phyloP scores from a whole-genome alignment of 2,797 vertebrate species.

The Antrozous pallidus region DNA sequence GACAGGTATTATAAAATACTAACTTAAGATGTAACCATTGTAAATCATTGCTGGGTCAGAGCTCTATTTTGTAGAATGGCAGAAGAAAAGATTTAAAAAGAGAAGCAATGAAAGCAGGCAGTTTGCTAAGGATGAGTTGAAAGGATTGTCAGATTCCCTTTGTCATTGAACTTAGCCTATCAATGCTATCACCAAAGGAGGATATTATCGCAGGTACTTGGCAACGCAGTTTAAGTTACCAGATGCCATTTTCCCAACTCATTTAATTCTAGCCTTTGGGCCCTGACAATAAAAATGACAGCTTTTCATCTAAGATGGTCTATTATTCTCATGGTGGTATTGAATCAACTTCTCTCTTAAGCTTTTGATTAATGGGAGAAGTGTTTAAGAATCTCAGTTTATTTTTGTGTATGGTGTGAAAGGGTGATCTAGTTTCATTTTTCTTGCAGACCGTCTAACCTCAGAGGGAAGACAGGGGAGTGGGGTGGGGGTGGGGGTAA shows the following conservation, averaged over 20 bases:
- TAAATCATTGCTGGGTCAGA: constrained; percentile 19
- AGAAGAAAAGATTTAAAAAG: not conserved
- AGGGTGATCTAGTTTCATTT: too few species aligned
- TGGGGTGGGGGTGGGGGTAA: too few species aligned
- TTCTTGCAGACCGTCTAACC: too few species aligned
- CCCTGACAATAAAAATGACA: not conserved
- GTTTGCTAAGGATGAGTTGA: not conserved
- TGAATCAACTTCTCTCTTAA: not conserved
- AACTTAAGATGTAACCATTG: not conserved
- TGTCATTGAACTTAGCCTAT: not conserved
- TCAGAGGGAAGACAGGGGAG: too few species aligned
- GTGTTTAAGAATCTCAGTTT: not conserved
- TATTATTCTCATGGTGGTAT: rapidly evolving
- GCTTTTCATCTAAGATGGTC: not conserved
- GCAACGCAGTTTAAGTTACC: not conserved
- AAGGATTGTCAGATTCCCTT: not conserved
- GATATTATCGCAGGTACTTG: not conserved
- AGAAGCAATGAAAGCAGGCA: not conserved
- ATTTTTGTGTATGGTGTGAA: too few species aligned
- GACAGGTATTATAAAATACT: constrained; percentile 24
- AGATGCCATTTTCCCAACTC: not conserved
- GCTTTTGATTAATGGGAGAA: not conserved
- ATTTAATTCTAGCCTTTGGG: not conserved
- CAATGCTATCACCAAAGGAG: not conserved
- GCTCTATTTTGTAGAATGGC: constrained; percentile 35